Percentiles rank a stretch among this genome's conserved stretches.
These are phyloP conservation scores for Gari tellinella DNA, from an alignment of 2,888 invertebrate genomes.

Conservation along the genomic window DNA sequence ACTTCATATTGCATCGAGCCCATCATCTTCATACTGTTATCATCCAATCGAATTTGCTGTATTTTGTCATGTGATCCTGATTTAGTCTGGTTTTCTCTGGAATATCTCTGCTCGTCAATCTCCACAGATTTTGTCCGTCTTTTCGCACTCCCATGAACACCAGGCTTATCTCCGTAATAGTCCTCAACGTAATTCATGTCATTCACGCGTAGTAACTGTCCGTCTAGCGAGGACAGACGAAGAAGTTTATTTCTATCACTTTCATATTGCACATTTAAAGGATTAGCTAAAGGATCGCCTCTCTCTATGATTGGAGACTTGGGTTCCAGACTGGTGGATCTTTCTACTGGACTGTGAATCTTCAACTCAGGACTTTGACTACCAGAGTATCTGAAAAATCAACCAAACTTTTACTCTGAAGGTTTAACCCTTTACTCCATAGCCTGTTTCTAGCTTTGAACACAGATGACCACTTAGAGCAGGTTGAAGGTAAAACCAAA, in stretches of 20 bases:
- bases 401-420: too few species aligned
- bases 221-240: too few species aligned
- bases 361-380: constrained; percentile 25
- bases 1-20: constrained; percentile 69
- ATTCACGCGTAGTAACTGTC: too few species aligned
- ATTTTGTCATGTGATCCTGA: constrained; percentile 23
- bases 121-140: too few species aligned
- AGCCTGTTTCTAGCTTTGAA: not conserved
- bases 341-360: constrained; percentile 13
- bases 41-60: constrained; percentile 38
- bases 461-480: too few species aligned
- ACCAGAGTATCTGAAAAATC: constrained; percentile 36
- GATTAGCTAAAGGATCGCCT: constrained; percentile 23
- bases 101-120: too few species aligned
- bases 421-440: constrained; percentile 1
- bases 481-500: too few species aligned
- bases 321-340: constrained; percentile 60
- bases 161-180: too few species aligned
- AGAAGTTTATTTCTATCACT: too few species aligned
- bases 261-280: constrained; percentile 13
- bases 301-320: constrained; percentile 70
- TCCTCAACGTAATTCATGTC: too few species aligned
- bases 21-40: constrained; percentile 41
- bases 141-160: too few species aligned
- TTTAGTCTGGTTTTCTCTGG: too few species aligned